Evolutionary conservation across 1,140 invertebrate genomes (phyloP).

Genomic region (Heliconius melpomene): DNA sequence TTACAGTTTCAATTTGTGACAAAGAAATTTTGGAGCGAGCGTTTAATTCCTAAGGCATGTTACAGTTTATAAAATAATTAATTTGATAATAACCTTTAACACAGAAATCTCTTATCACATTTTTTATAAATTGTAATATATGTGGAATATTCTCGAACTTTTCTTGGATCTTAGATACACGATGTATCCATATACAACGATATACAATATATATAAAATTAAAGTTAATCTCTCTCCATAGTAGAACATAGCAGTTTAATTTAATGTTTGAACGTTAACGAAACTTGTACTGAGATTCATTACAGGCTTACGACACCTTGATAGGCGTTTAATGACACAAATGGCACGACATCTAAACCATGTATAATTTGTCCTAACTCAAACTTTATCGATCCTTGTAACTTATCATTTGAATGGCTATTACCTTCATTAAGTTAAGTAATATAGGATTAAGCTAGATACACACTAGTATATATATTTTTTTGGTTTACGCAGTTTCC

Average conservation of each 20-base stretch:
- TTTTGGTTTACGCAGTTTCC: not conserved
- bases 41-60: too few relatives aligned
- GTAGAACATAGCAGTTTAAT: slow-evolving; percentile 12
- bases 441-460: not conserved
- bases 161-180: too few relatives aligned
- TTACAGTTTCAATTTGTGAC: too few relatives aligned
- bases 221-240: not conserved
- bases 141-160: too few relatives aligned
- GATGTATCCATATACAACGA: too few relatives aligned
- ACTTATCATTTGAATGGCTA: slow-evolving; percentile 25
- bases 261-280: slow-evolving; percentile 1
- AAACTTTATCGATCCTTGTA: slow-evolving; percentile 18
- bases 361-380: slow-evolving; percentile 18
- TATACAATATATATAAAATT: not conserved
- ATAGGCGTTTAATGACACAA: slow-evolving; percentile 35
- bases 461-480: not conserved
- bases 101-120: too few relatives aligned
- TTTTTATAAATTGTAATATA: too few relatives aligned
- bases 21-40: too few relatives aligned
- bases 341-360: slow-evolving; percentile 17
- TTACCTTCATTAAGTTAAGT: slow-evolving; percentile 19
- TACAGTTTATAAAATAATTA: too few relatives aligned
- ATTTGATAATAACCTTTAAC: too few relatives aligned
- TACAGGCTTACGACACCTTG: slow-evolving; percentile 20
- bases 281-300: slow-evolving; percentile 22